These are phyloP conservation scores for Acleris cristana DNA, from an alignment of 2,888 invertebrate genomes.

Conservation along the genomic window DNA sequence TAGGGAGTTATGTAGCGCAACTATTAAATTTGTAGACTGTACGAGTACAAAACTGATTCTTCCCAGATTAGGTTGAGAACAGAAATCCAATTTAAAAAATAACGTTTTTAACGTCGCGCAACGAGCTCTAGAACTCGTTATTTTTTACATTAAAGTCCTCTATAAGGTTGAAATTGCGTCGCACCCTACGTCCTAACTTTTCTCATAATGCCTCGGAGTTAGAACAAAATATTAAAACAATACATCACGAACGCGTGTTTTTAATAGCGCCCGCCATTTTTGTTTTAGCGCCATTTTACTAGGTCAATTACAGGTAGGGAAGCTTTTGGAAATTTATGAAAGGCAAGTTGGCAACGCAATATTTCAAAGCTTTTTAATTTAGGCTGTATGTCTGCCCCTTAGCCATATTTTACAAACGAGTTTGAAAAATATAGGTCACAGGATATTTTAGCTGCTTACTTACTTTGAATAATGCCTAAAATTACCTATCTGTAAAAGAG, in stretches of 20 bases:
- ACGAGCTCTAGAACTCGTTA: conserved; percentile 14
- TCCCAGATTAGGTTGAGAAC: background rate
- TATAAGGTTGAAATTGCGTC: conserved; percentile 10
- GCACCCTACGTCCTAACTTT: conserved; percentile 23
- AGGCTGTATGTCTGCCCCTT: conserved; percentile 10
- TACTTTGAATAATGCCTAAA: conserved; percentile 12
- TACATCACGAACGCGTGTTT: conserved; percentile 28
- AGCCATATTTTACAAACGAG: conserved; percentile 12
- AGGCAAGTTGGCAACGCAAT: conserved; percentile 4
- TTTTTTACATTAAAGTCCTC: conserved; percentile 24
- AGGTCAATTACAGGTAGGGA: conserved; percentile 16
- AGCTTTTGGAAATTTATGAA: conserved; percentile 11
- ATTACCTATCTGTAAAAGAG: conserved; percentile 16
- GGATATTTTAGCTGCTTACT: background rate
- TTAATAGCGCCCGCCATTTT: conserved; percentile 15
- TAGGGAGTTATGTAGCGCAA: too few relatives aligned
- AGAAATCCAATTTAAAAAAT: background rate
- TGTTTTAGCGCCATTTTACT: background rate
- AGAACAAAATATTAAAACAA: conserved; percentile 20
- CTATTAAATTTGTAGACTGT: background rate
- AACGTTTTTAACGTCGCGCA: conserved; percentile 11
- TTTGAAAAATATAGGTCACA: conserved; percentile 18
- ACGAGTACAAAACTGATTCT: too few relatives aligned
- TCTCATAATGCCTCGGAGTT: conserved; percentile 27
- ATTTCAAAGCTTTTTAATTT: conserved; percentile 20